phyloP scores from a whole-genome alignment of 2,113 vertebrate species.

The Monopterus albus region DNA sequence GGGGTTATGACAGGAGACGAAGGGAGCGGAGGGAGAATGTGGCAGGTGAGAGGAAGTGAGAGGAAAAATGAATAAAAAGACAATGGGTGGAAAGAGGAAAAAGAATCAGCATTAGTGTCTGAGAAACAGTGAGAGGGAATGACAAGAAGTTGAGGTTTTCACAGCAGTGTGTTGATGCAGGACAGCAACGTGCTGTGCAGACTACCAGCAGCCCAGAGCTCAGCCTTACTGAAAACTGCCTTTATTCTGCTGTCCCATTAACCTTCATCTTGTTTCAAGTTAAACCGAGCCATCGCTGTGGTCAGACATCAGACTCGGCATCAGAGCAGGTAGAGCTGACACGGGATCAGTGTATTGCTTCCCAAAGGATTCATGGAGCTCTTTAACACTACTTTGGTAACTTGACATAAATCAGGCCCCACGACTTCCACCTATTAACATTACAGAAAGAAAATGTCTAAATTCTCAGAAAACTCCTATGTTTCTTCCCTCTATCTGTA shows the following conservation, averaged over 20 bases:
- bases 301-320: constrained; percentile 18
- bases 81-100: not conserved
- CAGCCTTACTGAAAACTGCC: not conserved
- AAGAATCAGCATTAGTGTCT: no score
- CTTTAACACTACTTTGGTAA: no score
- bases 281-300: not conserved
- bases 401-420: no score
- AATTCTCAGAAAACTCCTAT: no score
- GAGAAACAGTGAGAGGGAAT: not conserved
- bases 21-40: not conserved
- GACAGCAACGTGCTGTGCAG: constrained; percentile 58
- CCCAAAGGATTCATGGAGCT: no score
- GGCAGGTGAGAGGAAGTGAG: not conserved
- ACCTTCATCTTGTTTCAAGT: not conserved
- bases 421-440: no score
- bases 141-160: not conserved
- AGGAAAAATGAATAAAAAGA: not conserved
- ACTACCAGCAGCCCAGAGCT: constrained; percentile 35
- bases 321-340: constrained; percentile 3
- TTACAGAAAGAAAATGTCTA: no score
- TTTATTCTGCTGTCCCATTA: not conserved
- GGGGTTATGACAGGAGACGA: not conserved
- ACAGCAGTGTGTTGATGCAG: constrained; percentile 10
- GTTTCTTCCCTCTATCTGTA: no score
- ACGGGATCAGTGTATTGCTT: not conserved